These are phyloP conservation scores for Cephus runcator DNA, from an alignment of 2,888 invertebrate species.

Conservation along the genomic window DNA sequence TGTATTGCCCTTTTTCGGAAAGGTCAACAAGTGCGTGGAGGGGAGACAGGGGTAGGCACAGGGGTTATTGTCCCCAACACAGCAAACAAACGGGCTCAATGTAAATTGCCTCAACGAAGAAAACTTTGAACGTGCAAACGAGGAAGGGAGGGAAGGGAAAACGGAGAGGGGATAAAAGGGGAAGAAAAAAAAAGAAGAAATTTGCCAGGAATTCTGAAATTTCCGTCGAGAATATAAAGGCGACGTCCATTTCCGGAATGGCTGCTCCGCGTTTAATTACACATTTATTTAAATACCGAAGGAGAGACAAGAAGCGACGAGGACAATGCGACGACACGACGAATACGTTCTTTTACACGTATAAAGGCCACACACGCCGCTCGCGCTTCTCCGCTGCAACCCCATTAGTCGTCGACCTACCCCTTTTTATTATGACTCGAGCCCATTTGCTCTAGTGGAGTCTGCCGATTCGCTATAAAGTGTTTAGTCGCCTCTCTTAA, in stretches of 20 bases:
- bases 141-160: background rate
- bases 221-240: background rate
- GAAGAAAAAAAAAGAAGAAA: rapidly evolving
- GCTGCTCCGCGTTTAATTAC: conserved; percentile 17
- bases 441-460: conserved; percentile 18
- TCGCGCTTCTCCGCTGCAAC: background rate
- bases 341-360: conserved; percentile 26
- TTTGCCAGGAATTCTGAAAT: background rate
- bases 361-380: conserved; percentile 22
- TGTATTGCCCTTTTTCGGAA: background rate
- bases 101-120: background rate
- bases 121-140: background rate
- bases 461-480: conserved; percentile 2
- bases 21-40: background rate
- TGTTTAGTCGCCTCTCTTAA: background rate
- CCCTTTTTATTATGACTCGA: conserved; percentile 29
- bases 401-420: conserved; percentile 27
- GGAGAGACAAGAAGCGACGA: background rate
- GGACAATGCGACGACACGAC: background rate
- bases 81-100: background rate
- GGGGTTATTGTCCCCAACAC: background rate
- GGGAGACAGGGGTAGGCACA: background rate
- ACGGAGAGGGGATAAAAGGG: background rate
- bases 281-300: conserved; percentile 27
- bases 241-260: background rate